phyloP scores from a whole-genome alignment of 2,888 invertebrate species.

The Pasiphila rectangulata region DNA sequence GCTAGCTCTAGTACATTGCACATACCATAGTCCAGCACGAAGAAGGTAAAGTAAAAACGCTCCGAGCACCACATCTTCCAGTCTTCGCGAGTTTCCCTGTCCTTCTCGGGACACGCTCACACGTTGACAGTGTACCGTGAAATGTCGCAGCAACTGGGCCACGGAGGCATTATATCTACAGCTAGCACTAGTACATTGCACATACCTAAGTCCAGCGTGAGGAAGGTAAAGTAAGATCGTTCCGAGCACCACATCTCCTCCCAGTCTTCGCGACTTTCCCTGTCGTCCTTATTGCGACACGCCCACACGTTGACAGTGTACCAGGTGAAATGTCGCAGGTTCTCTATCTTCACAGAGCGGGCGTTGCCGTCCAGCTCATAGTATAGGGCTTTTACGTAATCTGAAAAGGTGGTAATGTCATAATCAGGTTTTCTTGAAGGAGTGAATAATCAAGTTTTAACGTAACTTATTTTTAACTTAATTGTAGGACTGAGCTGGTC shows the following conservation, averaged over 20 bases:
- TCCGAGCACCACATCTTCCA: too few relatives aligned
- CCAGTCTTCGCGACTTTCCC: slow-evolving; percentile 70
- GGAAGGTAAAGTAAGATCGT: slow-evolving; percentile 60
- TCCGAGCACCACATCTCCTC: slow-evolving; percentile 74
- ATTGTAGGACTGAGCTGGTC: too few relatives aligned
- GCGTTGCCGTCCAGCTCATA: slow-evolving; percentile 77
- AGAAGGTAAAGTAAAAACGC: too few relatives aligned
- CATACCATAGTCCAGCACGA: too few relatives aligned
- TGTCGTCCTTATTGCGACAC: slow-evolving; percentile 84
- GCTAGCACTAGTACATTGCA: not conserved
- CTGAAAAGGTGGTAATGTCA: slow-evolving; percentile 36
- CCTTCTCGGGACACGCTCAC: too few relatives aligned
- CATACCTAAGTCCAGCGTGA: slow-evolving; percentile 51
- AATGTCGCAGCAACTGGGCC: too few relatives aligned
- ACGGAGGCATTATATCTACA: too few relatives aligned
- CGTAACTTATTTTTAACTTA: too few relatives aligned
- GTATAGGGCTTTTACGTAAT: slow-evolving; percentile 59
- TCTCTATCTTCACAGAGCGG: slow-evolving; percentile 45
- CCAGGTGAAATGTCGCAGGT: slow-evolving; percentile 88
- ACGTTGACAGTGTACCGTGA: not conserved
- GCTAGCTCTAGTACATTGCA: too few relatives aligned
- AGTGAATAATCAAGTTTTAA: too few relatives aligned
- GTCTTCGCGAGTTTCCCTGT: too few relatives aligned
- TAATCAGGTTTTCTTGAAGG: too few relatives aligned
- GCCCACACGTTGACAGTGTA: slow-evolving; percentile 89